phyloP scores from a whole-genome alignment of 2,797 vertebrate species.

The Parotocinclus haroldoi region DNA sequence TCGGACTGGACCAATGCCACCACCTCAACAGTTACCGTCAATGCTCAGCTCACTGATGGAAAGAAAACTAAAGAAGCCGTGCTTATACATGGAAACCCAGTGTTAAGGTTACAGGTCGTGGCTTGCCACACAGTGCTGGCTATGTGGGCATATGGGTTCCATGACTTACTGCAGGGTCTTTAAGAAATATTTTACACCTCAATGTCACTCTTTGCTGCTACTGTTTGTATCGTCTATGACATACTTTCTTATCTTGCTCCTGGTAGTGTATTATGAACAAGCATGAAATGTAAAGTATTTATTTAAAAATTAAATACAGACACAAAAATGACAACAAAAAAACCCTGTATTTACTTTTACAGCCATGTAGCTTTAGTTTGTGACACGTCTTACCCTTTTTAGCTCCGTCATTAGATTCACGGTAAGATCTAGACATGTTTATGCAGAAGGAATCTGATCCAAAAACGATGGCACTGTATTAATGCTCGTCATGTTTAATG shows the following conservation, averaged over 20 bases:
- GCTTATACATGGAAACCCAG: slow-evolving; percentile 7
- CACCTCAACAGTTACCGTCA: slow-evolving; percentile 29
- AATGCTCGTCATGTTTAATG: slow-evolving; percentile 59
- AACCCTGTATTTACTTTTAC: slow-evolving; percentile 79
- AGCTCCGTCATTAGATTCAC: slow-evolving; percentile 81
- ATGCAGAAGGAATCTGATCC: slow-evolving; percentile 70
- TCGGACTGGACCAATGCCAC: slow-evolving; percentile 19
- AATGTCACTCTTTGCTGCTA: slow-evolving; percentile 88
- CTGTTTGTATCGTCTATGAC: slow-evolving; percentile 86
- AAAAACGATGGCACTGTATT: slow-evolving; percentile 58
- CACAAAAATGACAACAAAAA: slow-evolving; percentile 67
- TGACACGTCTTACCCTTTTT: slow-evolving; percentile 83
- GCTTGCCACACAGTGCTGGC: slow-evolving; percentile 41
- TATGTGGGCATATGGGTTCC: slow-evolving; percentile 66
- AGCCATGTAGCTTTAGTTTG: slow-evolving; percentile 87
- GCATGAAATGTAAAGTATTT: slow-evolving; percentile 96
- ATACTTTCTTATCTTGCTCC: slow-evolving; percentile 79
- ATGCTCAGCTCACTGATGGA: background rate
- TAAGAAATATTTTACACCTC: slow-evolving; percentile 70
- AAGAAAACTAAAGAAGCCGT: slow-evolving; percentile 3
- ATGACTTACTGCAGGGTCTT: slow-evolving; percentile 81
- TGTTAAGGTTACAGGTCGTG: background rate
- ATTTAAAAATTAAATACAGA: slow-evolving; percentile 85
- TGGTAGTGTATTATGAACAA: slow-evolving; percentile 89
- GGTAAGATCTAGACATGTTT: slow-evolving; percentile 78